A percentile compares a stretch with the other conserved stretches of the same genome.
These are phyloP conservation scores for Acropora yongei DNA, from an alignment of 64 coral and sea anemone genomes.

Conservation along the genomic window DNA sequence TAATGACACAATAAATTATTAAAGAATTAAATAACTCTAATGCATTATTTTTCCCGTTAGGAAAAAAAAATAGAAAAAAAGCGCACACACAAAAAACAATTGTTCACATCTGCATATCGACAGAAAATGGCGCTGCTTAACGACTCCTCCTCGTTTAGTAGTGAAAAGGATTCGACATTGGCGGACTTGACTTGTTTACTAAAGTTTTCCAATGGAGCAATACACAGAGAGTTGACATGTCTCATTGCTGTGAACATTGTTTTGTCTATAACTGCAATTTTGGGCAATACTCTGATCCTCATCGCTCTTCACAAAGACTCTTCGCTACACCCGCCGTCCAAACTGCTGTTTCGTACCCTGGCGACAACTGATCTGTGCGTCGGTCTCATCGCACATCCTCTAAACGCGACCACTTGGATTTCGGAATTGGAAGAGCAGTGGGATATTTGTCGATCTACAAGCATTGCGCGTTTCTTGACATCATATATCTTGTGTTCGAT, in stretches of 20 bases:
- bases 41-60: too few species aligned
- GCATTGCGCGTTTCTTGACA: neutral
- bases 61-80: too few species aligned
- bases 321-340: constrained; percentile 8
- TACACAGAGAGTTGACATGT: neutral
- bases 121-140: too few species aligned
- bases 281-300: constrained; percentile 12
- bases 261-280: constrained; percentile 2
- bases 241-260: neutral
- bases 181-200: neutral
- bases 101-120: too few species aligned
- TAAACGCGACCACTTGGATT: too few species aligned
- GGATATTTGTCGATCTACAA: neutral
- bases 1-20: too few species aligned
- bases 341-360: neutral
- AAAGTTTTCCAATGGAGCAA: neutral
- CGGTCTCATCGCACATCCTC: neutral
- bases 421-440: neutral
- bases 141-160: too few species aligned
- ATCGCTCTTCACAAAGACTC: neutral
- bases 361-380: constrained; percentile 12
- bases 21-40: too few species aligned
- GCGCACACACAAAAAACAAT: too few species aligned
- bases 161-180: neutral
- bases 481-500: neutral